Evolutionary conservation across 1,140 invertebrate genomes (phyloP).

Genomic region (Aricia agestis): DNA sequence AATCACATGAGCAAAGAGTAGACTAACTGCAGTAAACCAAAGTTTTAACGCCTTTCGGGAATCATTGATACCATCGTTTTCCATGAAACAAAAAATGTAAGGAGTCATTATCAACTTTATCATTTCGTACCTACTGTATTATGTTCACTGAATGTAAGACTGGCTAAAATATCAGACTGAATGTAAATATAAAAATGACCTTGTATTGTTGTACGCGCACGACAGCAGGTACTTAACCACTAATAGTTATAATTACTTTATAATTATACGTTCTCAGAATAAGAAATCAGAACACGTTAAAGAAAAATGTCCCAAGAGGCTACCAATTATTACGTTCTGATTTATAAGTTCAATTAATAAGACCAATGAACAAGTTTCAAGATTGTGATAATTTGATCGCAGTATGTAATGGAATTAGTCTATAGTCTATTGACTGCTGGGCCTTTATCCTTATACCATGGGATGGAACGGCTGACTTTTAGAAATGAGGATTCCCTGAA

Average conservation of each 20-base stretch:
- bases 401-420: no score
- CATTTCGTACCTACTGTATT: neutral
- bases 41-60: neutral
- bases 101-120: neutral
- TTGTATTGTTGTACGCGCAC: constrained; percentile 9
- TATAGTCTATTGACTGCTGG: no score
- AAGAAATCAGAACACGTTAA: neutral
- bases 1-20: neutral
- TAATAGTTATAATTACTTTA: constrained; percentile 4
- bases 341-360: no score
- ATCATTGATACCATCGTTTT: neutral
- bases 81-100: neutral
- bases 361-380: no score
- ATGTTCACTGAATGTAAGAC: neutral
- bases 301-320: neutral
- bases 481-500: no score
- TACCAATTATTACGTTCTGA: neutral
- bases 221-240: neutral
- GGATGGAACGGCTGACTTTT: no score
- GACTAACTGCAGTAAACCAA: neutral
- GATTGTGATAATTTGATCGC: neutral
- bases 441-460: no score
- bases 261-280: neutral
- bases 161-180: neutral
- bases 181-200: constrained; percentile 9